phyloP scores from a whole-genome alignment of 2,113 vertebrate species.

The Brachirus orientalis region DNA sequence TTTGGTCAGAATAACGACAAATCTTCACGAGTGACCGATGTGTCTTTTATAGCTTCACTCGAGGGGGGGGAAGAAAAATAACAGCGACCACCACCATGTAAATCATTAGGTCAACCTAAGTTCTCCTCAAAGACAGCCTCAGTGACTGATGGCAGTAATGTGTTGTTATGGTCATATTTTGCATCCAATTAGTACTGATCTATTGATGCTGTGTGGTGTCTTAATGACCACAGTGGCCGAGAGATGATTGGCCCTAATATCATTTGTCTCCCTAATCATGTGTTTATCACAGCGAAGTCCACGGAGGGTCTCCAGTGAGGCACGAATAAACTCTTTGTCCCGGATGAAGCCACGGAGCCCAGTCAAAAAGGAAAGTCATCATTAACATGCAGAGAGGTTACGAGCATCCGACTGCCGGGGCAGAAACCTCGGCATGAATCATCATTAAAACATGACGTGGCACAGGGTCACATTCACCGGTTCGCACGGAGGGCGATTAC shows the following conservation, averaged over 20 bases:
- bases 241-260: slow-evolving; percentile 90
- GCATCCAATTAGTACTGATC: slow-evolving; percentile 93
- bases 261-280: slow-evolving; percentile 92
- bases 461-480: slow-evolving; percentile 48
- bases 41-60: slow-evolving; percentile 15
- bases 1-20: background rate
- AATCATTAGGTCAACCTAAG: slow-evolving; percentile 82
- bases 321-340: slow-evolving; percentile 76
- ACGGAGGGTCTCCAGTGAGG: slow-evolving; percentile 78
- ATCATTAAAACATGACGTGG: slow-evolving; percentile 69
- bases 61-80: background rate
- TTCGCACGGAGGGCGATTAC: slow-evolving; percentile 41
- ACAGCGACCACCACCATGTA: background rate
- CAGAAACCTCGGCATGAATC: slow-evolving; percentile 60
- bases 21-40: background rate
- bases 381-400: slow-evolving; percentile 70
- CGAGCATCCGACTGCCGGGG: slow-evolving; percentile 50
- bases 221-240: slow-evolving; percentile 90
- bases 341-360: slow-evolving; percentile 55
- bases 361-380: slow-evolving; percentile 46
- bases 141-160: slow-evolving; percentile 84
- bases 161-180: slow-evolving; percentile 87
- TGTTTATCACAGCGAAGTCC: slow-evolving; percentile 87
- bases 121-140: slow-evolving; percentile 82
- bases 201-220: slow-evolving; percentile 85